phyloP scores from a whole-genome alignment of 1,140 invertebrate species.

The Helicoverpa armigera region DNA sequence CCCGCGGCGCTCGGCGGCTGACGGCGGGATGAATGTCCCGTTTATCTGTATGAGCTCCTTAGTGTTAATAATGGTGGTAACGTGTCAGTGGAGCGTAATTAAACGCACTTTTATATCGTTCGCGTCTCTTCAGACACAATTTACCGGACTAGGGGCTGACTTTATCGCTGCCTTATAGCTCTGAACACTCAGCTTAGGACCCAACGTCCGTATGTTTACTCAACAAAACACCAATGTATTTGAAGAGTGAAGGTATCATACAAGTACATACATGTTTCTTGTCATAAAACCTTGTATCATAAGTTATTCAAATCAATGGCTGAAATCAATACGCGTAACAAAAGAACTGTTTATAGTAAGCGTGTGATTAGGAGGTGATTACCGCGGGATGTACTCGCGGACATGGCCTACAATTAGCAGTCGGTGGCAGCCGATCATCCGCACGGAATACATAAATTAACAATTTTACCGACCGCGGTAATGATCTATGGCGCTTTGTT shows the following conservation, averaged over 20 bases:
- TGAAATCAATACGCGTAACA: slow-evolving; percentile 8
- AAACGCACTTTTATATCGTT: slow-evolving; percentile 54
- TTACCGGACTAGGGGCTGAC: slow-evolving; percentile 33
- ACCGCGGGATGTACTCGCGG: slow-evolving; percentile 16
- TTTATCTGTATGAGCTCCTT: slow-evolving; percentile 61
- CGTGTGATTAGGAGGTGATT: slow-evolving; percentile 19
- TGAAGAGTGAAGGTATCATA: neutral
- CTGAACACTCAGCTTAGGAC: slow-evolving; percentile 37
- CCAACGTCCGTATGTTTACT: neutral
- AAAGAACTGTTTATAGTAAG: slow-evolving; percentile 1
- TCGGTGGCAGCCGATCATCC: slow-evolving; percentile 19
- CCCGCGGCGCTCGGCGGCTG: slow-evolving; percentile 18
- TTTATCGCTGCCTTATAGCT: slow-evolving; percentile 42
- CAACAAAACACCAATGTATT: neutral
- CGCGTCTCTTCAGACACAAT: slow-evolving; percentile 13
- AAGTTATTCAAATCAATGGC: neutral
- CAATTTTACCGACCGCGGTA: slow-evolving; percentile 32
- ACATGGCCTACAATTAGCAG: slow-evolving; percentile 38
- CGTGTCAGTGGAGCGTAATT: slow-evolving; percentile 55
- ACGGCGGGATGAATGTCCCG: slow-evolving; percentile 50
- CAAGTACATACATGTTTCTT: neutral
- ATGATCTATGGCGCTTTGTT: slow-evolving; percentile 31
- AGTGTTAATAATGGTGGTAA: slow-evolving; percentile 61
- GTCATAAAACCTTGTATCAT: neutral
- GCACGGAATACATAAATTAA: slow-evolving; percentile 46